phyloP scores from a whole-genome alignment of 2,113 vertebrate genomes.

The Pardalotus punctatus region DNA sequence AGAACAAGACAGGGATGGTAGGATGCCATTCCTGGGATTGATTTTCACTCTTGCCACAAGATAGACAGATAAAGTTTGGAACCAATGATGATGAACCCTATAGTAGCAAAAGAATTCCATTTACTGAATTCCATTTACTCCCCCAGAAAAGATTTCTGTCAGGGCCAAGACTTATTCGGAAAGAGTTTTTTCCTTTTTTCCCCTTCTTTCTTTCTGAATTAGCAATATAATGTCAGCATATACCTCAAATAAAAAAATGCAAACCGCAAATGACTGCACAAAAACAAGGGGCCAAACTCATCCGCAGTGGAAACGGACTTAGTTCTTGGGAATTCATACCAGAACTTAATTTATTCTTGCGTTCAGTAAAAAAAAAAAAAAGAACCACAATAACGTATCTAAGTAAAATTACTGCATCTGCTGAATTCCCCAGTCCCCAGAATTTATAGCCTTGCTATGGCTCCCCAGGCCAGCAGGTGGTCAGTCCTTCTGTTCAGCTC shows the following conservation, averaged over 20 bases:
- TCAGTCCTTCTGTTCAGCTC: slow-evolving; percentile 44
- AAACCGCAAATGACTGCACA: neutral
- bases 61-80: slow-evolving; percentile 77
- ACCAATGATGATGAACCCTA: slow-evolving; percentile 49
- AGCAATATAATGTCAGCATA: neutral
- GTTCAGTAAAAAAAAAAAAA: neutral
- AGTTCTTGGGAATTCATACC: neutral
- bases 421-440: slow-evolving; percentile 2
- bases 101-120: slow-evolving; percentile 56
- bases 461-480: slow-evolving; percentile 54
- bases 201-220: neutral
- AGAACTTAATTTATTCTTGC: neutral
- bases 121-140: slow-evolving; percentile 59
- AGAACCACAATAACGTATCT: neutral
- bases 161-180: neutral
- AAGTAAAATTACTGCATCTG: slow-evolving; percentile 43
- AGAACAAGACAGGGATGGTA: slow-evolving; percentile 63
- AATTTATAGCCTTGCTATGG: neutral
- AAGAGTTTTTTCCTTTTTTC: neutral
- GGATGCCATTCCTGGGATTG: slow-evolving; percentile 81
- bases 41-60: slow-evolving; percentile 83
- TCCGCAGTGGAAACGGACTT: neutral
- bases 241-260: neutral
- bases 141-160: slow-evolving; percentile 38
- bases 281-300: neutral